Evolutionary conservation across 2,888 invertebrate species (phyloP).

Genomic region (Cylindroiulus punctatus): DNA sequence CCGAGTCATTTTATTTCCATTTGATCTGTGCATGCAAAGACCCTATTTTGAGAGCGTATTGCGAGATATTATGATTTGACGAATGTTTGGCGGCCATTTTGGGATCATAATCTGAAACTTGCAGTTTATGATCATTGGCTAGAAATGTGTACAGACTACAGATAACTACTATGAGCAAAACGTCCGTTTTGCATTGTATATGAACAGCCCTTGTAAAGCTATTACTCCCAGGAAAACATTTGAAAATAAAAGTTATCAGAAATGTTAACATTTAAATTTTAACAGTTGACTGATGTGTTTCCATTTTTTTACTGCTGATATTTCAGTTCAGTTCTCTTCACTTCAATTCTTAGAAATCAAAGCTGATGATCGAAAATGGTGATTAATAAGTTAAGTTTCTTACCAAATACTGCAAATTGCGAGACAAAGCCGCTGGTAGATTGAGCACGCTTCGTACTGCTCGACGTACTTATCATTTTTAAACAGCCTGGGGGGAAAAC

Average conservation of each 20-base stretch:
- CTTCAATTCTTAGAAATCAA: background rate
- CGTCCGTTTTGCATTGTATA: background rate
- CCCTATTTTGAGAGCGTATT: constrained; percentile 25
- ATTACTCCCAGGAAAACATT: background rate
- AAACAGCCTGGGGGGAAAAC: too few relatives aligned
- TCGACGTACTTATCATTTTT: too few relatives aligned
- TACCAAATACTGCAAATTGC: background rate
- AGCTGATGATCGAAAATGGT: background rate
- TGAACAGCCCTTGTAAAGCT: constrained; percentile 27
- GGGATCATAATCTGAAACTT: background rate
- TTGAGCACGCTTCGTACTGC: background rate
- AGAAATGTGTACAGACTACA: constrained; percentile 29
- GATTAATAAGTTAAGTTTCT: background rate
- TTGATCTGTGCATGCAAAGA: background rate
- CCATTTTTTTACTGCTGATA: background rate
- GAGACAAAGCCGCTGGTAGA: background rate
- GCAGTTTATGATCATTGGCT: background rate
- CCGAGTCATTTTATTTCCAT: background rate
- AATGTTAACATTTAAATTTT: background rate
- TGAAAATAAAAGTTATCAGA: background rate
- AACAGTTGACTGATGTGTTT: background rate
- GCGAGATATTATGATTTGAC: background rate
- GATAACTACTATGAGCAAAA: background rate
- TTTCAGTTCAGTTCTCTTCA: background rate
- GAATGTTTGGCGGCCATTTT: background rate